Evolutionary conservation across 1,140 invertebrate species (phyloP).

Genomic region (Armadillidium nasatum): DNA sequence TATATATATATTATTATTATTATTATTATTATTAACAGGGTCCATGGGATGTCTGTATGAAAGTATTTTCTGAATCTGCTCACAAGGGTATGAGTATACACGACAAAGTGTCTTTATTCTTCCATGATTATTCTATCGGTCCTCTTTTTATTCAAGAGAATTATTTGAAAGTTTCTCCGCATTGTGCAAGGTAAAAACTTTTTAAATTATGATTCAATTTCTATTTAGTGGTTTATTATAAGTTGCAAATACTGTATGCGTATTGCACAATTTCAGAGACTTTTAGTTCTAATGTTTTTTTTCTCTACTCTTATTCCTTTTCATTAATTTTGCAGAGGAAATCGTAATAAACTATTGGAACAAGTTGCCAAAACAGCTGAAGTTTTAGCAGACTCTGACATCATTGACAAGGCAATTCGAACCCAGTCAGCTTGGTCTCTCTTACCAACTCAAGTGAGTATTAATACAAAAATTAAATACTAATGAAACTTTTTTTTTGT

Average conservation of each 20-base stretch:
- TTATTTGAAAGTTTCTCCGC: constrained; percentile 71
- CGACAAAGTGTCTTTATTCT: constrained; percentile 90
- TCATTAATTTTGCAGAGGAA: constrained; percentile 35
- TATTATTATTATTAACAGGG: constrained; percentile 54
- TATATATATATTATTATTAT: no score
- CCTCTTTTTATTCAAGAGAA: constrained; percentile 98
- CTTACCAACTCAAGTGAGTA: constrained; percentile 66
- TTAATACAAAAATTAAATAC: constrained; percentile 50
- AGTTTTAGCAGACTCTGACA: constrained; percentile 77
- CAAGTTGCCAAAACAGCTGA: constrained; percentile 74
- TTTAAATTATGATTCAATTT: no score
- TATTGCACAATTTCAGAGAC: no score
- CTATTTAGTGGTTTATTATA: no score
- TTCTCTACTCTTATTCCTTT: no score
- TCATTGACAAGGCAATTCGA: constrained; percentile 76
- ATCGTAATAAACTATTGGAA: constrained; percentile 55
- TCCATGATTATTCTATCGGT: constrained; percentile 91
- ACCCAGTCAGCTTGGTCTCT: constrained; percentile 75
- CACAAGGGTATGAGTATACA: constrained; percentile 73
- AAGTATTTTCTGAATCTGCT: constrained; percentile 79
- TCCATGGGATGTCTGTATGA: constrained; percentile 87
- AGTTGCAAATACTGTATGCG: no score
- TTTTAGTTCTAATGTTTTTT: no score
- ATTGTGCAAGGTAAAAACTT: constrained; percentile 61
- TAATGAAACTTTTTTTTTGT: constrained; percentile 26